Evolutionary conservation across 2,888 invertebrate species (phyloP).

Genomic region (Dermolepida albohirtum): DNA sequence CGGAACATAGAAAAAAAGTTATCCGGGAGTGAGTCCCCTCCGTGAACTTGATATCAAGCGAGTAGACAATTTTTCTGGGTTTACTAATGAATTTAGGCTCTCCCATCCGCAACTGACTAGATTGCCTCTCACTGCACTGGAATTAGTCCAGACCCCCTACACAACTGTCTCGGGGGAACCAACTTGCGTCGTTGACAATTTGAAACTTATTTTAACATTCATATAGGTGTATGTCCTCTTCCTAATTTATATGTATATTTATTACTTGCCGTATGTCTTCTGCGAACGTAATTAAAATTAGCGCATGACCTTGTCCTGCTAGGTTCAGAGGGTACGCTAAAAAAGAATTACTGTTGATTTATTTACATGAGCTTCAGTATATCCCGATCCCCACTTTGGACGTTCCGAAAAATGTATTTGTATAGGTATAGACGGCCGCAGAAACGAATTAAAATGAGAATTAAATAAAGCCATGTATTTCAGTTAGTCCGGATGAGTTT

Average conservation of each 20-base stretch:
- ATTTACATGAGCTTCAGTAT: constrained; percentile 46
- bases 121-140: constrained; percentile 60
- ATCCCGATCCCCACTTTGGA: constrained; percentile 45
- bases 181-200: constrained; percentile 69
- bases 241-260: constrained; percentile 67
- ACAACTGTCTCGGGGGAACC: constrained; percentile 61
- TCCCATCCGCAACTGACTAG: constrained; percentile 57
- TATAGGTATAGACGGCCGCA: constrained; percentile 46
- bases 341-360: constrained; percentile 50
- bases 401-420: constrained; percentile 34
- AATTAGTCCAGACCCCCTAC: constrained; percentile 59
- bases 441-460: constrained; percentile 62
- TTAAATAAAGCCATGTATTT: constrained; percentile 62
- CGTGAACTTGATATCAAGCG: constrained; percentile 53
- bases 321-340: constrained; percentile 31
- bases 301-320: constrained; percentile 40
- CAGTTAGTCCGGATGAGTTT: constrained; percentile 53
- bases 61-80: constrained; percentile 61
- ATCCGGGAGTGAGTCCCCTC: constrained; percentile 47
- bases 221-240: constrained; percentile 64
- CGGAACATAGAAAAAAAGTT: constrained; percentile 45
- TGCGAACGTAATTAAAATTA: constrained; percentile 45
- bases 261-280: constrained; percentile 59
- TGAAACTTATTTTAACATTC: constrained; percentile 70
- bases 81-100: constrained; percentile 63